These are phyloP conservation scores for Melanostigma gelatinosum DNA, from an alignment of 2,113 vertebrate genomes.

Conservation along the genomic window DNA sequence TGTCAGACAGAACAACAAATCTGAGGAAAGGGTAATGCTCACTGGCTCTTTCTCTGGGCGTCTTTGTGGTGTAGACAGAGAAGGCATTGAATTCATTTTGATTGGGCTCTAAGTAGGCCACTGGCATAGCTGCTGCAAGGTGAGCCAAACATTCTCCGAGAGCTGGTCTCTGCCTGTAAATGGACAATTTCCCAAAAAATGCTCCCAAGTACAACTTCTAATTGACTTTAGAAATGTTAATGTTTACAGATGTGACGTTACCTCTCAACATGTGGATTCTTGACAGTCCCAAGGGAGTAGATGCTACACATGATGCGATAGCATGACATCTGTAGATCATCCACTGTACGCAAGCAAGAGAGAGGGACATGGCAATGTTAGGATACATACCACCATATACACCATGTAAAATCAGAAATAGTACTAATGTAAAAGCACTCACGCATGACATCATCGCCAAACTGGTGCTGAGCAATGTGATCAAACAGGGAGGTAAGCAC, in stretches of 20 bases:
- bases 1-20: constrained; percentile 7
- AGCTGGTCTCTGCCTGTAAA: constrained; percentile 88
- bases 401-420: not conserved
- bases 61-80: constrained; percentile 96
- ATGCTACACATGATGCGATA: constrained; percentile 95
- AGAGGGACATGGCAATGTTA: not conserved
- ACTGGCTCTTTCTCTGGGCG: constrained; percentile 91
- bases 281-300: constrained; percentile 94
- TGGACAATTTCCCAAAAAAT: not conserved
- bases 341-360: constrained; percentile 81
- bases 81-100: constrained; percentile 90
- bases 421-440: constrained; percentile 43
- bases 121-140: constrained; percentile 93
- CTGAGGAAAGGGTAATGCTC: constrained; percentile 62
- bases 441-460: constrained; percentile 95
- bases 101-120: constrained; percentile 91
- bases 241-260: constrained; percentile 54
- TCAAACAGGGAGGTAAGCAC: constrained; percentile 95
- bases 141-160: constrained; percentile 93
- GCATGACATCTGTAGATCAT: constrained; percentile 95
- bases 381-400: constrained; percentile 8
- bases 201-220: not conserved
- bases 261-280: constrained; percentile 93
- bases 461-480: constrained; percentile 93
- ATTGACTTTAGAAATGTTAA: not conserved